Evolutionary conservation across 2,113 vertebrate genomes (phyloP).

Genomic region (Panurus biarmicus): DNA sequence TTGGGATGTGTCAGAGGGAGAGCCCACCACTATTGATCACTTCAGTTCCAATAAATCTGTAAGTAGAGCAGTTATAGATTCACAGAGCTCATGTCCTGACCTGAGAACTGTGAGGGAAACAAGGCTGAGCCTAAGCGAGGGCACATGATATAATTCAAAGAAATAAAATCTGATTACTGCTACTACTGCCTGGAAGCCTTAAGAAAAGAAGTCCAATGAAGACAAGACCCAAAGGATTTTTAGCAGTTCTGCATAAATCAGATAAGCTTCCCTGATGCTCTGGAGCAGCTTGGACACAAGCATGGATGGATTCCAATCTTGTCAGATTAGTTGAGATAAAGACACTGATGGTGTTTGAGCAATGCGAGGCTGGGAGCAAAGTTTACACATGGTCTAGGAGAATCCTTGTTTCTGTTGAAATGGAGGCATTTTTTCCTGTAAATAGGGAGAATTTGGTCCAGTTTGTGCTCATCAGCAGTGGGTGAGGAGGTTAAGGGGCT

Average conservation of each 20-base stretch:
- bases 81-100: not conserved
- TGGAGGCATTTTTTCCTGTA: not conserved
- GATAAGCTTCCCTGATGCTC: not conserved
- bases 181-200: not conserved
- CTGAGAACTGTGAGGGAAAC: not conserved
- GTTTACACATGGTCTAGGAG: too few relatives aligned
- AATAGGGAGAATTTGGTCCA: not conserved
- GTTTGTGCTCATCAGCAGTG: not conserved
- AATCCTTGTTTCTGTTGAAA: not conserved
- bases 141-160: not conserved
- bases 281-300: not conserved
- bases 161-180: not conserved
- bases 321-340: not conserved
- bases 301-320: not conserved
- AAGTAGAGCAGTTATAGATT: not conserved
- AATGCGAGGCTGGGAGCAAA: too few relatives aligned
- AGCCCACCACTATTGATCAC: rapidly evolving
- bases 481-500: not conserved
- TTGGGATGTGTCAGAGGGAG: not conserved
- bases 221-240: not conserved
- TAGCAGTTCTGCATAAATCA: not conserved
- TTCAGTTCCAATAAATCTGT: not conserved
- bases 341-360: not conserved
- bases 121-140: not conserved
- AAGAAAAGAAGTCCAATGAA: not conserved